Evolutionary conservation across 92 coral and sea anemone genomes (phyloP).

Genomic region (Ricordea florida): DNA sequence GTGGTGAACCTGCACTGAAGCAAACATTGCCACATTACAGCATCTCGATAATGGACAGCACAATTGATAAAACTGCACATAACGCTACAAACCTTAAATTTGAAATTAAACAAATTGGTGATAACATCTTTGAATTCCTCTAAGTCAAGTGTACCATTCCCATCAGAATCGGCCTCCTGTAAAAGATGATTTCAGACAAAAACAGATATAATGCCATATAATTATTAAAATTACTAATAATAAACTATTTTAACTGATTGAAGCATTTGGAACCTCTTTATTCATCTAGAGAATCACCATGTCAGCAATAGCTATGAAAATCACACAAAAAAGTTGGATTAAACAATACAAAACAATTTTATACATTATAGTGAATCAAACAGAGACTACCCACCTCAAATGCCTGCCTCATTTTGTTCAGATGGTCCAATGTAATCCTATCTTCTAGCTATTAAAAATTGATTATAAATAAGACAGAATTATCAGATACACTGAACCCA

Average conservation of each 20-base stretch:
- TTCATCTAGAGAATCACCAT: too few species aligned
- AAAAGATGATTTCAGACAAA: not conserved
- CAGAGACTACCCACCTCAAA: constrained; percentile 69
- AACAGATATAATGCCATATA: not conserved
- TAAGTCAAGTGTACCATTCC: constrained; percentile 93
- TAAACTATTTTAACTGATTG: not conserved
- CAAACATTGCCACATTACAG: not conserved
- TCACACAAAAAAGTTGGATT: too few species aligned
- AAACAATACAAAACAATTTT: too few species aligned
- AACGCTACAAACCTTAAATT: constrained; percentile 72
- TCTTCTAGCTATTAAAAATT: constrained; percentile 79
- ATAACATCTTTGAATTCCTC: constrained; percentile 91
- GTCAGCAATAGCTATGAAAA: too few species aligned
- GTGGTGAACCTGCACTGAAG: too few species aligned
- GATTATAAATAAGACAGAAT: not conserved
- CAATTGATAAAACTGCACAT: not conserved
- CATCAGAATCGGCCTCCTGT: constrained; percentile 95
- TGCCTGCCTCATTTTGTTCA: constrained; percentile 93
- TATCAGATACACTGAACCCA: constrained; percentile 1
- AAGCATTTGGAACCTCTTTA: too few species aligned
- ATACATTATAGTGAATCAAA: not conserved
- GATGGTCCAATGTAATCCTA: constrained; percentile 93
- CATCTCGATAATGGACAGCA: not conserved
- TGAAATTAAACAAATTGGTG: constrained; percentile 76
- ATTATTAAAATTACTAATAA: not conserved